These are phyloP conservation scores for Butorides virescens DNA, from an alignment of 2,113 vertebrate genomes.

Conservation along the genomic window DNA sequence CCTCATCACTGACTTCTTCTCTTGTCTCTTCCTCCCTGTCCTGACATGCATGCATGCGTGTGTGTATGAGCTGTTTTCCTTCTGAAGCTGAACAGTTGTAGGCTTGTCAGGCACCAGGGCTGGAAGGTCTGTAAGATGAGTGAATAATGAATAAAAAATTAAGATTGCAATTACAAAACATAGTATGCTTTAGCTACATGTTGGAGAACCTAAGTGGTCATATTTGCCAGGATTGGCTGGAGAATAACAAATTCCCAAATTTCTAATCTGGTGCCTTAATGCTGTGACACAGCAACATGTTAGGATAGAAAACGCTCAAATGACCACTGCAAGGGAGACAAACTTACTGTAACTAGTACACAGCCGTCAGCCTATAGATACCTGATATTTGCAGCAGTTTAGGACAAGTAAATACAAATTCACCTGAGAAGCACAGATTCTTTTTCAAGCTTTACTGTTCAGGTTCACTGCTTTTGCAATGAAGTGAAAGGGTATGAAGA, in stretches of 20 bases:
- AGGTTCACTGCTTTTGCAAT: neutral
- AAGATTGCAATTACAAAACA: neutral
- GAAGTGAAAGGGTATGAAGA: neutral
- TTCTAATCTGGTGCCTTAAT: neutral
- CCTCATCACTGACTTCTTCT: neutral
- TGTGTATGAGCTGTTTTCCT: neutral
- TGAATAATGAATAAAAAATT: neutral
- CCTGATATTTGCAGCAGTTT: neutral
- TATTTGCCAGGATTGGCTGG: neutral
- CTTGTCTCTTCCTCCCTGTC: neutral
- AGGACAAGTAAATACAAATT: neutral
- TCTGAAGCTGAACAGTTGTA: neutral
- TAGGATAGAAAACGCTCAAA: neutral
- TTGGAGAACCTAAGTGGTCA: neutral
- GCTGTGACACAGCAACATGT: neutral
- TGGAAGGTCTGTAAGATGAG: neutral
- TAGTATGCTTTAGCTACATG: neutral
- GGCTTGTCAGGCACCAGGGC: neutral
- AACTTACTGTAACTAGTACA: neutral
- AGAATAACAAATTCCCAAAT: neutral
- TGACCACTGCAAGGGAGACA: neutral
- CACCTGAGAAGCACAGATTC: neutral
- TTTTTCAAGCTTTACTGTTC: neutral
- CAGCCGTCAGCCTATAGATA: neutral
- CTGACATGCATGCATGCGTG: neutral